Evolutionary conservation across 2,888 invertebrate species (phyloP), one percentile per base, ranked within the genome.

Genomic region (Penaeus monodon): DNA sequence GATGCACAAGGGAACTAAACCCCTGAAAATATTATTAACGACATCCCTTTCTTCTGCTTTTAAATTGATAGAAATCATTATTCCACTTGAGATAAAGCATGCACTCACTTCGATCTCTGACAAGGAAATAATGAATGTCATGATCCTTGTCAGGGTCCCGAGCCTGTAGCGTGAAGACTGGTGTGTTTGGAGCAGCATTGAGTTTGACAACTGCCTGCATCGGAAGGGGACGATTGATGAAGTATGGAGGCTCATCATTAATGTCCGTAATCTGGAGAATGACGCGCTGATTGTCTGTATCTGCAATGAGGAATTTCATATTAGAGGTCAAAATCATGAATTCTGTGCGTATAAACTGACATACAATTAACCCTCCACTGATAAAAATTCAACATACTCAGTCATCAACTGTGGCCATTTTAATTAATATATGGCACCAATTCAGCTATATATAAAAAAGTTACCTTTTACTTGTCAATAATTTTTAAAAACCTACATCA

Each of bases 141-240:
- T 98, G 97, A 93, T 98, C 98, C 0, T 98, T 98, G 92, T 98
- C 98, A 6, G 98, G 98, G 92, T 99, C 99, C 90, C 98, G 94
- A 27, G 99, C 99, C 92, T 98, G 97, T 49, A 99, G 95, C n/a
- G 98, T 98, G 93, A 98, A 99, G 8, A 99, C 98, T 10, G 97
- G 97, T 0, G 98, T 98, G 92, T 98, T 98, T 68, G 97, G 96
- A 7, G 97, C 96, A 7, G 98, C 98, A 92, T 98, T 98, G 84
- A 98, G 94, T 92, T 98, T 98, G 0, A 99, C 98, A 88, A 99
- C 98, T 0, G 99, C 97, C 93, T 98, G 97, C 97, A 98, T 99
- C 29, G 99, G 99, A 90, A 97, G 93, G 0, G 99, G 99, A 2
- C 97, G 95, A 93, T 99, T 99, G 93, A 98, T 97, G 94, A 99